Conservation (phyloP, 2,797 vertebrate genomes). For the Allenopithecus nigroviridis region DNA sequence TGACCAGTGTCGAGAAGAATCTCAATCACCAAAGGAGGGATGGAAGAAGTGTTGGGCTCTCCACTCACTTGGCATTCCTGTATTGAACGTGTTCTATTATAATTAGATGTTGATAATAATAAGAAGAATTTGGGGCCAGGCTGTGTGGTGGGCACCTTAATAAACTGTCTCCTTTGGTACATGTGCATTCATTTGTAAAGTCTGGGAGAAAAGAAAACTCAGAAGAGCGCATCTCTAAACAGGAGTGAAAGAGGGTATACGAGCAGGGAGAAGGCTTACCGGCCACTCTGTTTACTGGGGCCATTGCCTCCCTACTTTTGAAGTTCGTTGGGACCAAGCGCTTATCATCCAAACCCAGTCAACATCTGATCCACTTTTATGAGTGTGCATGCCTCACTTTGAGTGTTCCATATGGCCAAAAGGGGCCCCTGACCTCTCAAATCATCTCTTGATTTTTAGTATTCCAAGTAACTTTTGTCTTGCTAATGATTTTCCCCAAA, state of each 20-base stretch:
- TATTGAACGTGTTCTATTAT: accelerated
- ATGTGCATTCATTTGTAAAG: neutral
- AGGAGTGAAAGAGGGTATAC: accelerated
- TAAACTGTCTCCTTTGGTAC: neutral
- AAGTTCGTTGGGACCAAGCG: neutral
- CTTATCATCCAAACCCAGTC: neutral
- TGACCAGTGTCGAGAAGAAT: no score
- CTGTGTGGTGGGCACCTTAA: neutral
- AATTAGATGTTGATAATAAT: no score
- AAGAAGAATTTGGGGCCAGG: neutral
- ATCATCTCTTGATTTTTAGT: neutral
- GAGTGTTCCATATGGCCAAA: neutral
- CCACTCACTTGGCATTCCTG: accelerated
- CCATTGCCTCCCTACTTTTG: neutral
- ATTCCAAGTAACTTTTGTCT: neutral
- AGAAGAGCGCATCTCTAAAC: neutral
- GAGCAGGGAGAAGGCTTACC: neutral
- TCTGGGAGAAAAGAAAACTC: neutral
- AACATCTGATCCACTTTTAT: neutral
- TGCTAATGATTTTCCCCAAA: neutral
- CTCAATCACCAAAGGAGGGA: accelerated
- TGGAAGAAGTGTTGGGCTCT: no score
- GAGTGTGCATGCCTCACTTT: neutral
- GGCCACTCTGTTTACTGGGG: no score
- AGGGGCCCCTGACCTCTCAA: neutral